These are phyloP conservation scores for Drosophila crucigera DNA, from an alignment of 2,888 invertebrate species.

Conservation along the genomic window DNA sequence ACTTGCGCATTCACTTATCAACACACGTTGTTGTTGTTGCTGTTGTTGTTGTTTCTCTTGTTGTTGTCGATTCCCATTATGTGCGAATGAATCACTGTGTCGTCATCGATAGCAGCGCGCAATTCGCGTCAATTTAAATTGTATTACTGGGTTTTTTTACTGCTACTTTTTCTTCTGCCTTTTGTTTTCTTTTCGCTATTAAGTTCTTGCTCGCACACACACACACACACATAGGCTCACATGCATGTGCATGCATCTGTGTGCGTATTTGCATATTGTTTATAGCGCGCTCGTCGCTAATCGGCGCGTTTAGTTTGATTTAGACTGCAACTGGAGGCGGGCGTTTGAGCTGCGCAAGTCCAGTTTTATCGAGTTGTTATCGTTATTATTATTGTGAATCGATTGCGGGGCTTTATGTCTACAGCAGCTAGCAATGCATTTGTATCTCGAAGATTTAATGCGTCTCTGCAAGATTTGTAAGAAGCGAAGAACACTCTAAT, in stretches of 20 bases:
- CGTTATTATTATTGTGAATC: neutral
- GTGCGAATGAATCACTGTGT: constrained; percentile 57
- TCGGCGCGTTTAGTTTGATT: constrained; percentile 59
- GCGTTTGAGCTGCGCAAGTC: neutral
- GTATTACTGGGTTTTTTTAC: constrained; percentile 49
- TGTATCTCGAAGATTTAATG: constrained; percentile 48
- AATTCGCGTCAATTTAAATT: constrained; percentile 27
- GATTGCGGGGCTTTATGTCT: constrained; percentile 31
- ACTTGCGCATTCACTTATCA: constrained; percentile 20
- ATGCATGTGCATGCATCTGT: neutral
- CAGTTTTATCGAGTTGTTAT: neutral
- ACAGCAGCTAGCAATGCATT: constrained; percentile 37
- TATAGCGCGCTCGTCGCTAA: constrained; percentile 57
- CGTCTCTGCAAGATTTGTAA: constrained; percentile 55
- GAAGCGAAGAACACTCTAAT: constrained; percentile 7
- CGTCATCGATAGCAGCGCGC: constrained; percentile 53
- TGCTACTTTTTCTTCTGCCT: neutral
- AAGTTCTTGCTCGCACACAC: neutral
- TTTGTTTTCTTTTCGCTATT: constrained; percentile 5
- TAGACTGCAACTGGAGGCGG: constrained; percentile 69
- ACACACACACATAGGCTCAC: neutral
- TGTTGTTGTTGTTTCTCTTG: no score
- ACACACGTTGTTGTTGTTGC: neutral
- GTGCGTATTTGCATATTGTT: constrained; percentile 42
- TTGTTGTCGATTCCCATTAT: constrained; percentile 21